Conservation (phyloP, 2,888 invertebrate genomes). For the Torymus auratus region DNA sequence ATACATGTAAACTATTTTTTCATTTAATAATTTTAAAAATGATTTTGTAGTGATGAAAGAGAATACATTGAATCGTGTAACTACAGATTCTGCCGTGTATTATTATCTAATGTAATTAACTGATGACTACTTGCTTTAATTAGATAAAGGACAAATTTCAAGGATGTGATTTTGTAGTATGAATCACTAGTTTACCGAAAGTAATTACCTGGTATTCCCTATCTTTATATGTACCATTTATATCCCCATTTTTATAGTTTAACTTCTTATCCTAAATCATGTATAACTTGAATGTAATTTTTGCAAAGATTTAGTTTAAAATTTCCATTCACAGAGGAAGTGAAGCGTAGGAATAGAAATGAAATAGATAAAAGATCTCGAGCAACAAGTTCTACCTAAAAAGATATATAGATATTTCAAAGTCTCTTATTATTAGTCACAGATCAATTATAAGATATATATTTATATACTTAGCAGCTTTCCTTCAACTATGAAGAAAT, state of each 20-base stretch:
- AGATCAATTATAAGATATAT: background rate
- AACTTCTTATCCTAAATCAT: no score
- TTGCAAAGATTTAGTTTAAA: no score
- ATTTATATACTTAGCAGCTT: conserved; percentile 9
- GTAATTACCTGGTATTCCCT: background rate
- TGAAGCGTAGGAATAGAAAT: conserved; percentile 2
- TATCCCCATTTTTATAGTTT: no score
- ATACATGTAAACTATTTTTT: no score
- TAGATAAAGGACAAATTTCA: conserved; percentile 15
- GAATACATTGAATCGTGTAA: no score
- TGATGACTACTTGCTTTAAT: background rate
- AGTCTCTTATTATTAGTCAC: conserved; percentile 32
- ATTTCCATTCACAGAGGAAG: no score
- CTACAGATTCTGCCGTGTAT: no score
- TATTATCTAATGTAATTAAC: conserved; percentile 5
- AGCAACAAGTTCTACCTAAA: conserved; percentile 9
- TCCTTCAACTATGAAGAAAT: conserved; percentile 18
- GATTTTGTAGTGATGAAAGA: no score
- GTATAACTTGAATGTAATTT: no score
- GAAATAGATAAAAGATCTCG: conserved; percentile 12
- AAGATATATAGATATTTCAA: conserved; percentile 6
- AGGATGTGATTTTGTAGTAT: background rate
- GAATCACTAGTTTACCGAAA: background rate
- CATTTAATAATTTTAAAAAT: no score
- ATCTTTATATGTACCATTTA: no score